Evolutionary conservation across 2,113 vertebrate genomes (phyloP).

Genomic region (Chunga burmeisteri): DNA sequence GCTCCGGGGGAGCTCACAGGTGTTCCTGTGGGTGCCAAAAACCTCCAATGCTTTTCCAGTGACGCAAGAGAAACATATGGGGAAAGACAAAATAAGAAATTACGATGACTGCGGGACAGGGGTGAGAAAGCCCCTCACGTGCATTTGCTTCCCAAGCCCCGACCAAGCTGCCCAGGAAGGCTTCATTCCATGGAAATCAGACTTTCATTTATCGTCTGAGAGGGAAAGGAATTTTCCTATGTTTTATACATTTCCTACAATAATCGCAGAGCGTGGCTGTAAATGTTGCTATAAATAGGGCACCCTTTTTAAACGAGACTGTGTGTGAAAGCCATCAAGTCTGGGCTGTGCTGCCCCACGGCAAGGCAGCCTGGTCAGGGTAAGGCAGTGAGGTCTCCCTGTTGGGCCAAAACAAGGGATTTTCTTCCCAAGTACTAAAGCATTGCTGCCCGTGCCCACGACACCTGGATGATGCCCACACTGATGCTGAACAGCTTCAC

Average conservation of each 20-base stretch:
- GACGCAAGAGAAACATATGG: slow-evolving; percentile 35
- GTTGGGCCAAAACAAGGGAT: not conserved
- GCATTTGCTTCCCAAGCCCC: slow-evolving; percentile 21
- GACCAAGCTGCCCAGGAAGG: slow-evolving; percentile 15
- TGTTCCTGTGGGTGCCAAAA: slow-evolving; percentile 53
- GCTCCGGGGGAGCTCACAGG: not conserved
- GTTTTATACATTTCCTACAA: slow-evolving; percentile 64
- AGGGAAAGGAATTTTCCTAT: slow-evolving; percentile 61
- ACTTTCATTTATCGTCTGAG: slow-evolving; percentile 62
- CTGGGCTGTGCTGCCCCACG: slow-evolving; percentile 15
- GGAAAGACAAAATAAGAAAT: slow-evolving; percentile 58
- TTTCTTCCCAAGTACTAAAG: not conserved
- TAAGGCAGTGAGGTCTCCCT: not conserved
- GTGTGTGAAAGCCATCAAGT: slow-evolving; percentile 49
- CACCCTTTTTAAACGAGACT: slow-evolving; percentile 29
- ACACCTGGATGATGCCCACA: not conserved
- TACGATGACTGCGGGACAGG: not conserved
- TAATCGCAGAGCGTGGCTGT: slow-evolving; percentile 20
- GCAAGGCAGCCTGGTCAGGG: not conserved
- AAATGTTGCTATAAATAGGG: slow-evolving; percentile 66
- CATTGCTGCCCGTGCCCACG: not conserved
- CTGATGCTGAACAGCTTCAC: not conserved
- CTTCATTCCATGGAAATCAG: slow-evolving; percentile 58
- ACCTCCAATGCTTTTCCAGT: slow-evolving; percentile 37
- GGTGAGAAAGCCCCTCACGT: slow-evolving; percentile 38